Base-by-base conservation (phyloP, 2,113 vertebrate genomes). In the Trichomycterus rosablanca region DNA sequence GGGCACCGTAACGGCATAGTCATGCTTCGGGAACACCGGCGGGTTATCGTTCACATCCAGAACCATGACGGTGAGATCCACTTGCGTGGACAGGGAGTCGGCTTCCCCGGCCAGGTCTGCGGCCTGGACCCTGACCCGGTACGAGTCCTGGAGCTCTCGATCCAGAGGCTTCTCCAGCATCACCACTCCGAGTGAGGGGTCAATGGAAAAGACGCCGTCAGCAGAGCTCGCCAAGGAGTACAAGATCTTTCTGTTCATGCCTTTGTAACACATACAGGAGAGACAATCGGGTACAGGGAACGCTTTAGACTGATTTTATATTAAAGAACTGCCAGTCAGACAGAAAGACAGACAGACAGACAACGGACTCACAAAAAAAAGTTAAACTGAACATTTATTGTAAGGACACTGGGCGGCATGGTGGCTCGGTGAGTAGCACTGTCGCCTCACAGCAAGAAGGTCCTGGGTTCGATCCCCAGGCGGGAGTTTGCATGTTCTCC, bases 31-130 rank as follows among this genome's bases (percentile, higher is more conserved):
- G 63, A 99, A 98, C 50, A 97, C 89, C 0, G 96, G 96, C 0
- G 94, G 92, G 46, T 98, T 99, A 81, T 99, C 95, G 10, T 98
- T 99, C 34, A 97, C 90, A 48, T 99, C 96, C 68, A 99, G 81
- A 16, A 98, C 94, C 7, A 91, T 84, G 70, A 99, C 89, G 35
- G 90, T 93, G 50, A 99, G 81, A 0, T 89, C 90, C 30, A 90
- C 84, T 70, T 93, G 78, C 0, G 84, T 89, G 42, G 86, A 93
- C 39, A 97, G 87, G 1, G 89, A 85, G 68, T 82, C 83, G 32
- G 81, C 81, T 20, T 84, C 85, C 0, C 89, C 89, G 42, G 84
- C 84, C 59, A 88, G 87, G 74, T 98, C 96, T 0, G 88, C 82
- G 23, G 95, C 95, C 70, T 82, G 87, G 50, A 96, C 88, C 0